Conservation (phyloP, 2,797 vertebrate genomes). For the Peromyscus nudipes region DNA sequence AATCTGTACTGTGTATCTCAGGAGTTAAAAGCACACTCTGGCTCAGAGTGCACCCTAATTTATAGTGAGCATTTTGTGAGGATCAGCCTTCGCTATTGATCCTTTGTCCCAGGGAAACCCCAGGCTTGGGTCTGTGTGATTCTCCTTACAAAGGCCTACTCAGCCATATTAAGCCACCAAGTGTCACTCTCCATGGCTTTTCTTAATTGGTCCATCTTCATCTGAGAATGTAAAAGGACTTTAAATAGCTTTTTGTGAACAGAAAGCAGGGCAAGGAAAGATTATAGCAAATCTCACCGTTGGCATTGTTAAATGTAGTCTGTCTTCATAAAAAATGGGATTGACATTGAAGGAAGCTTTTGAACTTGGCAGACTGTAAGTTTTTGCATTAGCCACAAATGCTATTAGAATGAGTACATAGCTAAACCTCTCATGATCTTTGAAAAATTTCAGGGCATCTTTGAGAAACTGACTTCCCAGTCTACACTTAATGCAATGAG, state of each 20-base stretch:
- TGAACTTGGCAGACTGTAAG: conserved; percentile 47
- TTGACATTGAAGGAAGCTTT: conserved; percentile 54
- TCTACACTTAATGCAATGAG: background rate
- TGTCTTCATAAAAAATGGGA: conserved; percentile 54
- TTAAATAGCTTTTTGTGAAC: conserved; percentile 84
- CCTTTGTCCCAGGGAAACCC: background rate
- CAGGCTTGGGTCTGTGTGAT: background rate
- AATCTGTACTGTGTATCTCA: conserved; percentile 73
- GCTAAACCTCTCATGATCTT: background rate
- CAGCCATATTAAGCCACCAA: background rate
- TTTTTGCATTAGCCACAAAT: conserved; percentile 72
- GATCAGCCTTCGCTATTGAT: background rate
- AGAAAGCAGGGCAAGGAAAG: conserved; percentile 84
- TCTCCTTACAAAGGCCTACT: background rate
- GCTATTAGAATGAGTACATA: conserved; percentile 12
- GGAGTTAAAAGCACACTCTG: background rate
- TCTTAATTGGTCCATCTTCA: conserved; percentile 84
- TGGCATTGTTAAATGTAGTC: conserved; percentile 71
- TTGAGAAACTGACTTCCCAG: background rate
- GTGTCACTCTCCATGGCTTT: conserved; percentile 59
- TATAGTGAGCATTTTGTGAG: background rate
- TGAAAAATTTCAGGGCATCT: background rate
- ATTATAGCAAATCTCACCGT: conserved; percentile 85
- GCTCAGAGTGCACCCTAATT: background rate
- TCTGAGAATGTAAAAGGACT: conserved; percentile 84